These are phyloP conservation scores for Drosophila vallismaia DNA, from an alignment of 2,888 invertebrate species.

Conservation along the genomic window DNA sequence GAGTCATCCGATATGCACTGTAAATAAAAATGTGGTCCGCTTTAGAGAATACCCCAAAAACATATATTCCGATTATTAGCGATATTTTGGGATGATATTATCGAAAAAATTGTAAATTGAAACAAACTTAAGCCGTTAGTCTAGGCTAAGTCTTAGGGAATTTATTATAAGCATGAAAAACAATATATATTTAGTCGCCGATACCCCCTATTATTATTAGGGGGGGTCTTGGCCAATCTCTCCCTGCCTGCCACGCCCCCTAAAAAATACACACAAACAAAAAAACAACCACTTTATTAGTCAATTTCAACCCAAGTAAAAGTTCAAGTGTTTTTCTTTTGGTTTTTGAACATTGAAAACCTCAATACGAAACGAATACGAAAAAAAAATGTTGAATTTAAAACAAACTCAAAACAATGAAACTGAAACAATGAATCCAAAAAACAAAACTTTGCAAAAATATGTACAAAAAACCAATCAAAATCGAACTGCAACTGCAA, in stretches of 20 bases:
- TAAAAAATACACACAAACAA: slow-evolving; percentile 9
- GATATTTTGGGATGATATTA: background rate
- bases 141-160: slow-evolving; percentile 16
- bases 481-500: slow-evolving; percentile 15
- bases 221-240: background rate
- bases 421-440: background rate
- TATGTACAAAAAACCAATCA: slow-evolving; percentile 4
- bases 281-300: slow-evolving; percentile 10
- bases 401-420: slow-evolving; percentile 3
- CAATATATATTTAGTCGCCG: background rate
- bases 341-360: slow-evolving; percentile 49
- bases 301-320: slow-evolving; percentile 46
- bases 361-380: slow-evolving; percentile 10
- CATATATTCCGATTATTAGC: background rate
- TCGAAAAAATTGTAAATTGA: background rate
- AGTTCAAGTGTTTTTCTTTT: slow-evolving; percentile 65
- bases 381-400: slow-evolving; percentile 14
- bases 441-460: background rate
- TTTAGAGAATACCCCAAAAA: background rate
- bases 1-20: background rate
- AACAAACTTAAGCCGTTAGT: background rate
- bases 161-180: background rate
- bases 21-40: background rate
- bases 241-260: slow-evolving; percentile 9
- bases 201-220: background rate